Conservation (phyloP, 2,113 vertebrate species). For the Perca fluviatilis region DNA sequence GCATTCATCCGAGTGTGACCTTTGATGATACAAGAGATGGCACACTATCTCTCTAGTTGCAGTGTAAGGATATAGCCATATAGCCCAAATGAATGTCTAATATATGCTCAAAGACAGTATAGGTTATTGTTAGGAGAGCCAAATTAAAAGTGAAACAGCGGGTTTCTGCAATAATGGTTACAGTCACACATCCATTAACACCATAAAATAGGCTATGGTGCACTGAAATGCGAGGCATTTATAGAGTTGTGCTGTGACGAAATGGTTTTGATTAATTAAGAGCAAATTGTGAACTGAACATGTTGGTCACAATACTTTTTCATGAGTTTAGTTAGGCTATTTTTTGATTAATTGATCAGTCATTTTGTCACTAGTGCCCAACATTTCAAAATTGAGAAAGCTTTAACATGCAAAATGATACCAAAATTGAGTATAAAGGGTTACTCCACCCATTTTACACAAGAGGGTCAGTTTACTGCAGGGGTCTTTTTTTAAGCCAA, state of each 20-base stretch:
- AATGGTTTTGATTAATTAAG: not conserved
- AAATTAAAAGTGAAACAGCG: conserved; percentile 29
- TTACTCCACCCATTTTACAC: not conserved
- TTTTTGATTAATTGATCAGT: not conserved
- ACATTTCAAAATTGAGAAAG: not conserved
- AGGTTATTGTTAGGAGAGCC: not conserved
- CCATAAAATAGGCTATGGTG: not conserved
- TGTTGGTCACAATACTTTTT: not conserved
- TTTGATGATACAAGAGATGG: conserved; percentile 32
- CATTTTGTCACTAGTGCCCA: not conserved
- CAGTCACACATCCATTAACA: not conserved
- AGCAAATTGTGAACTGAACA: too few relatives aligned
- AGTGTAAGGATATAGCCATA: not conserved
- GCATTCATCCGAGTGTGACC: conserved; percentile 30
- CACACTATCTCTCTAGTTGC: not conserved
- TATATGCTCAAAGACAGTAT: not conserved
- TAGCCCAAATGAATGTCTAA: conserved; percentile 2
- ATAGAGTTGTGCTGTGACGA: not conserved
- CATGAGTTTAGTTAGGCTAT: not conserved
- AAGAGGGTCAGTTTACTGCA: not conserved
- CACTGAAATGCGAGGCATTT: not conserved
- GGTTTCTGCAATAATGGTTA: not conserved
- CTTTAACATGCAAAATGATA: not conserved
- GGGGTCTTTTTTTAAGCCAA: too few relatives aligned
- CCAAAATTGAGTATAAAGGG: not conserved